A percentile compares a stretch with the other conserved stretches of the same genome.
Conservation (phyloP, 2,888 invertebrate species). For the Tipula vernalis region DNA sequence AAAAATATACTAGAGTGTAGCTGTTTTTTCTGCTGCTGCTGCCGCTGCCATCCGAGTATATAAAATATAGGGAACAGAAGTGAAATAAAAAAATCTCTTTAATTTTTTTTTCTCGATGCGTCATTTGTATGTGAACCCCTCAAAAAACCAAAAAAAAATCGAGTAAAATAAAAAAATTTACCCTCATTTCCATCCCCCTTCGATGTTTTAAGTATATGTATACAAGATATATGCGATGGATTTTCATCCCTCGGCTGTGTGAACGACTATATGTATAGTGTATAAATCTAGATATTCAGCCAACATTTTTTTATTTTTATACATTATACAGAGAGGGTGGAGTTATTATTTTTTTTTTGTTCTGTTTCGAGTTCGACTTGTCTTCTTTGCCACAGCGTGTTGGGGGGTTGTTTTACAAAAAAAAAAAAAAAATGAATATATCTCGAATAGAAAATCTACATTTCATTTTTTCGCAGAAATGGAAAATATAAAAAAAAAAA, state of each 20-base stretch:
- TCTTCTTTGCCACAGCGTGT: background rate
- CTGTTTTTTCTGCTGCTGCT: background rate
- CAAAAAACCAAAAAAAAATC: background rate
- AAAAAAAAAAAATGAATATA: background rate
- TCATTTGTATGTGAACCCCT: constrained; percentile 8
- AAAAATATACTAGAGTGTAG: background rate
- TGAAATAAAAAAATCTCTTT: background rate
- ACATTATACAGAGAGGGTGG: background rate
- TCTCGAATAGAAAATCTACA: background rate
- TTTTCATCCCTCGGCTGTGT: background rate
- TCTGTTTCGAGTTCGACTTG: background rate
- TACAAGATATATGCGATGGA: background rate
- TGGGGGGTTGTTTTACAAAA: background rate
- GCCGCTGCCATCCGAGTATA: background rate
- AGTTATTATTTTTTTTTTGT: background rate
- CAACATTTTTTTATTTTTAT: background rate
- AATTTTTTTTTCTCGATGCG: background rate
- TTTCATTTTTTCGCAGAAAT: constrained; percentile 4
- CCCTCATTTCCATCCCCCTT: background rate
- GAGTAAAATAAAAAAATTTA: background rate
- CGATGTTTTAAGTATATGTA: background rate
- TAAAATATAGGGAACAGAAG: background rate
- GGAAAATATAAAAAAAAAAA: background rate
- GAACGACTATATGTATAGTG: background rate
- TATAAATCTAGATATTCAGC: background rate